Percentiles rank a stretch among this genome's conserved stretches.
phyloP scores from a whole-genome alignment of 2,797 vertebrate species.

The Protosalanx chinensis region DNA sequence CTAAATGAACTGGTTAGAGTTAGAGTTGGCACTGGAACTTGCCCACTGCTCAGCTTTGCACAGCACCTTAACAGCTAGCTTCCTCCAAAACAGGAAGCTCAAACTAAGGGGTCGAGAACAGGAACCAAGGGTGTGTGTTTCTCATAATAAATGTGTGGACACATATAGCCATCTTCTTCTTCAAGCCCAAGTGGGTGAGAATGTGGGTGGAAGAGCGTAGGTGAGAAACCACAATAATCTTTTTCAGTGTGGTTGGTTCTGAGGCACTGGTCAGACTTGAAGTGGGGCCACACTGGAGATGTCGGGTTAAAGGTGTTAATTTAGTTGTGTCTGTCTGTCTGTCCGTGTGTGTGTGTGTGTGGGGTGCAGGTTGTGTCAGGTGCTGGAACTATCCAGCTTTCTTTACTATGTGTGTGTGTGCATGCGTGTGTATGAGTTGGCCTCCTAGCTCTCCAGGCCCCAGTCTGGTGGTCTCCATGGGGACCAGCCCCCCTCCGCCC shows the following conservation, averaged over 20 bases:
- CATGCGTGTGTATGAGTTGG: constrained; percentile 21
- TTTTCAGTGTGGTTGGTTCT: background rate
- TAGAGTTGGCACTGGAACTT: constrained; percentile 65
- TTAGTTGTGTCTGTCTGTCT: constrained; percentile 6
- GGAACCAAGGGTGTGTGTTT: constrained; percentile 59
- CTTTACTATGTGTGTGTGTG: background rate
- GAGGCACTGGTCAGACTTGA: background rate
- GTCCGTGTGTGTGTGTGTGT: constrained; percentile 1
- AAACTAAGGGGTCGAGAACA: constrained; percentile 68
- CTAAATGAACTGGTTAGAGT: no score
- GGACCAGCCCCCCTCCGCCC: constrained; percentile 16
- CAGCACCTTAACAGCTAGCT: constrained; percentile 68
- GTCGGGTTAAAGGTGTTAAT: background rate
- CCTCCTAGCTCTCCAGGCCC: constrained; percentile 48
- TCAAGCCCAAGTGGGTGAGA: background rate
- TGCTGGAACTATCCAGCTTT: no score
- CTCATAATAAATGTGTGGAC: constrained; percentile 37
- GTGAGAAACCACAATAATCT: background rate
- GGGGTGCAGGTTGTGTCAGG: background rate
- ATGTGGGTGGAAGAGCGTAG: background rate
- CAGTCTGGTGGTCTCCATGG: constrained; percentile 32
- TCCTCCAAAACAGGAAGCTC: constrained; percentile 72
- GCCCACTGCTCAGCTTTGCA: constrained; percentile 46
- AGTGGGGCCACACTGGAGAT: no score
- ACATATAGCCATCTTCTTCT: background rate